Conservation (phyloP, 2,888 invertebrate species). For the Ptilodon capucinus region DNA sequence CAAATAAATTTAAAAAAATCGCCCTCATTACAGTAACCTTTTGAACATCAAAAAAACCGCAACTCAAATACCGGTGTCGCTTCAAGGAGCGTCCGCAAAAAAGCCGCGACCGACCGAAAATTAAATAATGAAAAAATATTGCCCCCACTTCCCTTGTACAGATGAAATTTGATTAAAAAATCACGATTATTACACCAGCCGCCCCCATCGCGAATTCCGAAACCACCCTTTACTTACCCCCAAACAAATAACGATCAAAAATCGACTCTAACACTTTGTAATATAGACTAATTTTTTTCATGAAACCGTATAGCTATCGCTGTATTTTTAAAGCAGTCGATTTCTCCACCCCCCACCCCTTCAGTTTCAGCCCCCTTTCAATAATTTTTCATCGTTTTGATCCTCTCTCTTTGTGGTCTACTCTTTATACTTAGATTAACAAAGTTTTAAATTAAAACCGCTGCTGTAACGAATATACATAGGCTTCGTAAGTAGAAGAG, state of each 20-base stretch:
- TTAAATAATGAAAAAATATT: constrained; percentile 83
- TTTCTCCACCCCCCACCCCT: constrained; percentile 58
- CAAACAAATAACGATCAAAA: constrained; percentile 16
- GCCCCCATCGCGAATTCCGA: constrained; percentile 64
- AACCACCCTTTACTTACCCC: constrained; percentile 29
- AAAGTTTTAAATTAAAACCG: constrained; percentile 81
- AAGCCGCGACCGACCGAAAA: constrained; percentile 73
- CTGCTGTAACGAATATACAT: constrained; percentile 61
- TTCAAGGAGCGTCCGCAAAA: constrained; percentile 68
- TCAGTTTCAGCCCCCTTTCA: constrained; percentile 72
- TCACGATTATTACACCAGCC: constrained; percentile 81
- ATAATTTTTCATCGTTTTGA: constrained; percentile 82
- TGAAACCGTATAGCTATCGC: constrained; percentile 38
- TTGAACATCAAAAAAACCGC: constrained; percentile 63
- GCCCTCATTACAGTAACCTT: constrained; percentile 24
- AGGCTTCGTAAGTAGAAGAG: constrained; percentile 45
- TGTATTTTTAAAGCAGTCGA: constrained; percentile 71
- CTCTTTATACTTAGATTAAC: constrained; percentile 80
- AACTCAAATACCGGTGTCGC: constrained; percentile 73
- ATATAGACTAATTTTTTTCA: constrained; percentile 23
- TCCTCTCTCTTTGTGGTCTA: constrained; percentile 76
- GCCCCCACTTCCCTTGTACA: constrained; percentile 79
- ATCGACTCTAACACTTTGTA: constrained; percentile 16
- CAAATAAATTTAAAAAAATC: constrained; percentile 1
- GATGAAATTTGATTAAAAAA: constrained; percentile 84